Percentiles rank a stretch among this genome's conserved stretches.
Conservation (phyloP, 2,113 vertebrate species). For the Sitta europaea region DNA sequence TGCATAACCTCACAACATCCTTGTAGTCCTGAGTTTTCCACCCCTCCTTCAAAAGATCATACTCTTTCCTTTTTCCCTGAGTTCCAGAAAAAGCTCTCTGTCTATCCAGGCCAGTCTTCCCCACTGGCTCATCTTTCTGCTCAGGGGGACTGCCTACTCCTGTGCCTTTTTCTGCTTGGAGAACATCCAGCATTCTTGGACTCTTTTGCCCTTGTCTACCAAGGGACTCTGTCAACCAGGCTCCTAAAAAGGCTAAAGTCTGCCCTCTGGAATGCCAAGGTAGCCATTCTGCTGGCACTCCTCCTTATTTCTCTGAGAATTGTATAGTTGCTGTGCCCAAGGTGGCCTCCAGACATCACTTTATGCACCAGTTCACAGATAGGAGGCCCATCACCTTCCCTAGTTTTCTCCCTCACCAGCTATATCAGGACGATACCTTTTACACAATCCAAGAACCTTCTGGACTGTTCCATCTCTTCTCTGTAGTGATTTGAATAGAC, state of each 20-base stretch:
- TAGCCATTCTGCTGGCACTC: background rate
- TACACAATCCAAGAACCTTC: background rate
- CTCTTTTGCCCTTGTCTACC: background rate
- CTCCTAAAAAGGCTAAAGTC: background rate
- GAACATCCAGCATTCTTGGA: background rate
- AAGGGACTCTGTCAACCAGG: background rate
- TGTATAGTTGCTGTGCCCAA: rapidly evolving
- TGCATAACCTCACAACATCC: no score
- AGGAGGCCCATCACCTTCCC: background rate
- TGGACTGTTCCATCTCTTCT: background rate
- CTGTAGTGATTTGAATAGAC: background rate
- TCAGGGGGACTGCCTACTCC: background rate
- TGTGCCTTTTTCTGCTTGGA: background rate
- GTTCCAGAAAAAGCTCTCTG: background rate
- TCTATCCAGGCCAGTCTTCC: background rate
- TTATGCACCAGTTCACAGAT: background rate
- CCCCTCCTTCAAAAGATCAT: background rate
- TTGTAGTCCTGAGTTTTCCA: background rate
- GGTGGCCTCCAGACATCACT: background rate
- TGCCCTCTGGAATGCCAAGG: background rate
- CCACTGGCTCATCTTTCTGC: background rate
- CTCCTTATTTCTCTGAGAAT: background rate
- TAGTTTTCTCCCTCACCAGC: background rate
- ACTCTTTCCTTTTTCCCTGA: background rate
- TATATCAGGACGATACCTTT: background rate